phyloP scores from a whole-genome alignment of 2,113 vertebrate species.

The Pteronura brasiliensis region DNA sequence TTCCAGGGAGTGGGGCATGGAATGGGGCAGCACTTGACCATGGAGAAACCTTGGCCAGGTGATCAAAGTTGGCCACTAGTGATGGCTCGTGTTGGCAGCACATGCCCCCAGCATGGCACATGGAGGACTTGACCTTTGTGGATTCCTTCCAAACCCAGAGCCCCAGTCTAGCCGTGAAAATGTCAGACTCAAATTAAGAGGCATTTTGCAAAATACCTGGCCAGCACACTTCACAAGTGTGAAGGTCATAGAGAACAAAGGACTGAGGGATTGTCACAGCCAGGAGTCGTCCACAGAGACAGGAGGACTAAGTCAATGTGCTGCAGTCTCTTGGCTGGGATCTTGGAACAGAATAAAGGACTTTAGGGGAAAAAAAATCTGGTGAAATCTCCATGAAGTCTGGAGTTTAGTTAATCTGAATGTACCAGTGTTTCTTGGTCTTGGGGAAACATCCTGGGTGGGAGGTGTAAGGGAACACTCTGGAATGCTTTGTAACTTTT shows the following conservation, averaged over 20 bases:
- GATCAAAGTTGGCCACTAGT: neutral
- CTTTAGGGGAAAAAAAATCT: neutral
- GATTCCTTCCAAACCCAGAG: neutral
- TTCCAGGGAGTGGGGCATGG: neutral
- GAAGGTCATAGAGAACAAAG: neutral
- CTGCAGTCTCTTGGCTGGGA: neutral
- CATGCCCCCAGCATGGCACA: neutral
- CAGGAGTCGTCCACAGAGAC: neutral
- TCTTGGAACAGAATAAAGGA: neutral
- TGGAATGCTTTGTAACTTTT: neutral
- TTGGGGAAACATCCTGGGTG: neutral
- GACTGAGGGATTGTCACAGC: neutral
- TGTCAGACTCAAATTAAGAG: neutral
- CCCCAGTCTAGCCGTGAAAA: neutral
- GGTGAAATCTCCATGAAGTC: neutral
- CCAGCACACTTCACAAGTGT: neutral
- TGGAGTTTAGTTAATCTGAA: neutral
- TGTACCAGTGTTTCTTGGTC: neutral
- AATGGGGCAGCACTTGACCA: neutral
- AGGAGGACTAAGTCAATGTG: neutral
- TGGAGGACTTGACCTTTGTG: neutral
- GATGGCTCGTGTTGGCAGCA: neutral
- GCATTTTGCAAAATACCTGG: neutral
- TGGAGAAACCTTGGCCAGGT: neutral
- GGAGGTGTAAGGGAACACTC: neutral